Conservation (phyloP, 2,797 vertebrate species). For the Xyrichtys novacula region DNA sequence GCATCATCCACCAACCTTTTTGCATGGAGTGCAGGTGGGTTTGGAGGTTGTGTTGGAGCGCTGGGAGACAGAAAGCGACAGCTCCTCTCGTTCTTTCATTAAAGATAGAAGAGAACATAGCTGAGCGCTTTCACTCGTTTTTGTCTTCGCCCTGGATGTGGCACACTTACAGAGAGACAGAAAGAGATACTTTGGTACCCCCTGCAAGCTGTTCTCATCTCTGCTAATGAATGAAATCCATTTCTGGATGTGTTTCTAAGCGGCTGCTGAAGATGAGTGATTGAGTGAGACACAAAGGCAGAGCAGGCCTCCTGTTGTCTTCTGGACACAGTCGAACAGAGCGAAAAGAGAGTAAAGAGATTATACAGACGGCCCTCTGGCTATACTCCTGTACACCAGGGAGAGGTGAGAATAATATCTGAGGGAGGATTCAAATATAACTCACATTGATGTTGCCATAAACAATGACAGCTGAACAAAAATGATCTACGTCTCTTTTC, state of each 20-base stretch:
- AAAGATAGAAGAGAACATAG: slow-evolving; percentile 60
- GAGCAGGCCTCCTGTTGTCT: slow-evolving; percentile 53
- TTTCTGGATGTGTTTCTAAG: slow-evolving; percentile 61
- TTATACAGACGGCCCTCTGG: slow-evolving; percentile 38
- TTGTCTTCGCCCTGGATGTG: slow-evolving; percentile 37
- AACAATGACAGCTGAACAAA: slow-evolving; percentile 4
- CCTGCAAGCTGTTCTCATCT: slow-evolving; percentile 62
- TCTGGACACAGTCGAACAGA: slow-evolving; percentile 51
- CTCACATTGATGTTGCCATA: neutral
- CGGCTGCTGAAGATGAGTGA: slow-evolving; percentile 41
- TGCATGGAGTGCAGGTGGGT: no score
- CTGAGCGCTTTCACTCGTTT: slow-evolving; percentile 34
- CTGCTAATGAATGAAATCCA: slow-evolving; percentile 68
- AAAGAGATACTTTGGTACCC: slow-evolving; percentile 41
- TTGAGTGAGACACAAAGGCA: slow-evolving; percentile 53
- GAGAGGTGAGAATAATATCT: slow-evolving; percentile 11
- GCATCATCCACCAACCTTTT: no score
- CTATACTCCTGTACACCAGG: slow-evolving; percentile 16
- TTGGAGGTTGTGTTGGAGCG: slow-evolving; percentile 73
- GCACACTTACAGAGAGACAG: slow-evolving; percentile 48
- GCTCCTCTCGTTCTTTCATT: slow-evolving; percentile 69
- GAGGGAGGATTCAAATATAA: slow-evolving; percentile 13
- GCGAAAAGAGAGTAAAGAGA: slow-evolving; percentile 24
- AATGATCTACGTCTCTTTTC: neutral
- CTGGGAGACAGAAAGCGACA: slow-evolving; percentile 69